A percentile compares a stretch with the other conserved stretches of the same genome.
Conservation (phyloP, 1,140 invertebrate species). For the Heterodera carotae region DNA sequence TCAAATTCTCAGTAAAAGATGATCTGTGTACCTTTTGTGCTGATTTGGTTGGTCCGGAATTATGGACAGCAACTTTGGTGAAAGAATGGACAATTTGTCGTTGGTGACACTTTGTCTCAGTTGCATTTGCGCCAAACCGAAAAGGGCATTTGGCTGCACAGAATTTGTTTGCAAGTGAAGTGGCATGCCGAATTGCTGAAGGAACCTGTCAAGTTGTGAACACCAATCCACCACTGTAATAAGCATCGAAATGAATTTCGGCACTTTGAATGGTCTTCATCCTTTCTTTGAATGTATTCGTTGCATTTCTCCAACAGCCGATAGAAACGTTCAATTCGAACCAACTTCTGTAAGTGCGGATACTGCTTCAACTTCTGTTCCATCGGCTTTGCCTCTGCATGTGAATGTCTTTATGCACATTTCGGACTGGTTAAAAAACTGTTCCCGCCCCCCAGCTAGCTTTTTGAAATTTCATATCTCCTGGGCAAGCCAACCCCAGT, state of each 20-base stretch:
- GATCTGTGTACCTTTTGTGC: neutral
- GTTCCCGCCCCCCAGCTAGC: too few species aligned
- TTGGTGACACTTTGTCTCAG: neutral
- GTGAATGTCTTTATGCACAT: too few species aligned
- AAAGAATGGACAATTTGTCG: conserved; percentile 26
- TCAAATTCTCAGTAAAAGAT: neutral
- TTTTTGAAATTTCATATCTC: too few species aligned
- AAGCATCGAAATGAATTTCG: too few species aligned
- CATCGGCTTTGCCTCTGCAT: neutral
- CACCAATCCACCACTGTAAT: neutral
- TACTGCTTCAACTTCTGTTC: conserved; percentile 15
- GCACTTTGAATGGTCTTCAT: conserved; percentile 5
- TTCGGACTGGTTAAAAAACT: too few species aligned
- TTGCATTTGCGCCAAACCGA: conserved; percentile 2
- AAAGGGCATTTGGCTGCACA: conserved; percentile 5
- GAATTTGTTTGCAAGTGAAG: neutral
- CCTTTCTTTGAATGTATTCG: conserved; percentile 15
- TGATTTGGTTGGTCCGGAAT: conserved; percentile 8
- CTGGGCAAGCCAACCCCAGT: too few species aligned
- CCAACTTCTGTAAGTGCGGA: conserved; percentile 14
- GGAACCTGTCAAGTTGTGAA: neutral
- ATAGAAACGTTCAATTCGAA: conserved; percentile 19
- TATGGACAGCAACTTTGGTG: conserved; percentile 38
- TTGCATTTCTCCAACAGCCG: neutral
- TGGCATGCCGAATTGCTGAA: neutral